Percentiles rank a stretch among this genome's conserved stretches.
Evolutionary conservation across 2,797 vertebrate species (phyloP).

Genomic region (Rhadinocentrus ornatus): DNA sequence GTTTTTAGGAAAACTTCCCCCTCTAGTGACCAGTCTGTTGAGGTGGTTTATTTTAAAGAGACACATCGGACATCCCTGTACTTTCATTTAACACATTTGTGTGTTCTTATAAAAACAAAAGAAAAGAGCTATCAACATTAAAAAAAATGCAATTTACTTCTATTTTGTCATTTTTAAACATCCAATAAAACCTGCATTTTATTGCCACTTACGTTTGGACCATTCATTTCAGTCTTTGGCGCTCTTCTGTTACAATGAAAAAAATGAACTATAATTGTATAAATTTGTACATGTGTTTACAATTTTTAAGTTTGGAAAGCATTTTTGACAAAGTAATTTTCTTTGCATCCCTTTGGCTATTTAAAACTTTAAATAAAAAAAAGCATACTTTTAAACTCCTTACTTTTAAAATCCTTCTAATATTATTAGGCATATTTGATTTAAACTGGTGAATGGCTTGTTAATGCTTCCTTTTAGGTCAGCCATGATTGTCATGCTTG

Average conservation of each 20-base stretch:
- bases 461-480: background rate
- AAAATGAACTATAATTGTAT: no score
- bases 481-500: background rate
- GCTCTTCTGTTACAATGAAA: no score
- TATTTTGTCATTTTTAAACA: no score
- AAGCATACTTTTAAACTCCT: no score
- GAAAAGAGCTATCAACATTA: no score
- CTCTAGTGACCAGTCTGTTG: constrained; percentile 52
- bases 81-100: background rate
- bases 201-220: no score
- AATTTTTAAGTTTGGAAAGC: no score
- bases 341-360: background rate
- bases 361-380: background rate
- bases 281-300: no score
- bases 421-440: background rate
- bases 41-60: background rate
- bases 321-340: background rate
- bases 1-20: constrained; percentile 36
- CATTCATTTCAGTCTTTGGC: no score
- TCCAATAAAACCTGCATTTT: no score
- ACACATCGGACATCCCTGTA: background rate
- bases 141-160: no score
- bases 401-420: background rate
- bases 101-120: background rate
- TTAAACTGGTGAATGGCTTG: background rate